Evolutionary conservation across 2,797 vertebrate genomes (phyloP).

Genomic region (Leuciscus waleckii): DNA sequence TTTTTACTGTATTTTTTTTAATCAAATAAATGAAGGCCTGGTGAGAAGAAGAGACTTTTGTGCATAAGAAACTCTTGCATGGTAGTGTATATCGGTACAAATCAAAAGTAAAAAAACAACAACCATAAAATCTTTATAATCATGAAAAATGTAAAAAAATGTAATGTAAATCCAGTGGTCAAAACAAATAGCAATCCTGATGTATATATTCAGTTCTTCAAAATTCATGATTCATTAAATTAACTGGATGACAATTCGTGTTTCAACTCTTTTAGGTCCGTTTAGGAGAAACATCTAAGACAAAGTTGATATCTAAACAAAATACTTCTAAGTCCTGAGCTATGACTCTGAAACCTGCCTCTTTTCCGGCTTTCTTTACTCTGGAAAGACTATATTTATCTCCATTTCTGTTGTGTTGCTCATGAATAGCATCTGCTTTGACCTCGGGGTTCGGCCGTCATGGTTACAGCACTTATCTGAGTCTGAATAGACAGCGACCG

Average conservation of each 20-base stretch:
- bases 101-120: too few relatives aligned
- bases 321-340: not conserved
- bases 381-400: constrained; percentile 13
- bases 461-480: constrained; percentile 10
- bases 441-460: constrained; percentile 1
- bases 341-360: not conserved
- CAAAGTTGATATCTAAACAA: not conserved
- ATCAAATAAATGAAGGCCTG: too few relatives aligned
- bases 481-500: constrained; percentile 5
- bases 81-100: too few relatives aligned
- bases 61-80: too few relatives aligned
- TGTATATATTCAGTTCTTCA: not conserved
- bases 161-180: too few relatives aligned
- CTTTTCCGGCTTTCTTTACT: not conserved
- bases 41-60: too few relatives aligned
- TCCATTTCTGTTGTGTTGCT: not conserved
- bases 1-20: too few relatives aligned
- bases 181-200: not conserved
- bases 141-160: too few relatives aligned
- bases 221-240: not conserved
- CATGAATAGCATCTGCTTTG: constrained; percentile 20
- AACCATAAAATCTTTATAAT: too few relatives aligned
- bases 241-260: not conserved
- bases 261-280: not conserved
- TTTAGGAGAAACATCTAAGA: not conserved